Conservation (phyloP, 2,797 vertebrate species). For the Thalassophryne amazonica region DNA sequence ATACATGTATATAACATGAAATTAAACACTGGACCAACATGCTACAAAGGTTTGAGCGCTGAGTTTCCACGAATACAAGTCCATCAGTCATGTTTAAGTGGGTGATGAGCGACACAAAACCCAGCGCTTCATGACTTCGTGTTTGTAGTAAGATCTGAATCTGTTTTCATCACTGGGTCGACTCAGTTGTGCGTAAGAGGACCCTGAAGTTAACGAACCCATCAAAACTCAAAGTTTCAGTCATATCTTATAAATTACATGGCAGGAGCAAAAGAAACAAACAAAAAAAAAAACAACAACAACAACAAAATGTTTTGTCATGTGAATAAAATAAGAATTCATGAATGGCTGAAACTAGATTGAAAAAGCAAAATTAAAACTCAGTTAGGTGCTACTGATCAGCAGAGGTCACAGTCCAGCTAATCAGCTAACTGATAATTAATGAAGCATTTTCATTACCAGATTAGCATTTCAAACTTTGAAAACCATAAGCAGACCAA, state of each 20-base stretch:
- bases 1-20: slow-evolving; percentile 37
- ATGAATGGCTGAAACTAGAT: too few species aligned
- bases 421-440: too few species aligned
- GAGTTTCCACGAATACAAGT: slow-evolving; percentile 59
- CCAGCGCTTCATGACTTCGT: slow-evolving; percentile 60
- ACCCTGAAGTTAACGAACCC: slow-evolving; percentile 8
- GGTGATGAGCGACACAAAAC: slow-evolving; percentile 69
- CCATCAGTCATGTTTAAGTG: slow-evolving; percentile 70
- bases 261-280: slow-evolving; percentile 3
- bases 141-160: slow-evolving; percentile 45
- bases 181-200: slow-evolving; percentile 8
- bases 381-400: too few species aligned
- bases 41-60: slow-evolving; percentile 52
- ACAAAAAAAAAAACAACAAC: slow-evolving; percentile 30
- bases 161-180: slow-evolving; percentile 33
- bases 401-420: too few species aligned
- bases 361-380: slow-evolving; percentile 30
- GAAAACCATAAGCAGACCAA: too few species aligned
- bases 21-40: slow-evolving; percentile 44
- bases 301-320: too few species aligned
- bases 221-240: slow-evolving; percentile 12
- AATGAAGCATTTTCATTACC: too few species aligned
- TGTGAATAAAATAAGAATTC: too few species aligned
- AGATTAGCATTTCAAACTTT: too few species aligned
- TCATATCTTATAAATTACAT: slow-evolving; percentile 12